phyloP scores from a whole-genome alignment of 2,888 invertebrate genomes.

The Leucophenga montana region DNA sequence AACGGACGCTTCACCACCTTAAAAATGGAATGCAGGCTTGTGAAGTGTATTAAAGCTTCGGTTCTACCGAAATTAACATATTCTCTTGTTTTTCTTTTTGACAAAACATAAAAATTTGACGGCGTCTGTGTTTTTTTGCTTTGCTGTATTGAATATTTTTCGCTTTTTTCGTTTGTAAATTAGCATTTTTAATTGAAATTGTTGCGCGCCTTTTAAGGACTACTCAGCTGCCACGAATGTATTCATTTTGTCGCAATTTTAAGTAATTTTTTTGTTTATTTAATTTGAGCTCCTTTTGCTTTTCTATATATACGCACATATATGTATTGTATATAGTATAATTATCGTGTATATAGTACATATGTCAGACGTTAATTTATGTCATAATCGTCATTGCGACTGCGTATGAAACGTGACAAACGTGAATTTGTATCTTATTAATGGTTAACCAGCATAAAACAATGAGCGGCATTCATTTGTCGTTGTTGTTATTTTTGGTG shows the following conservation, averaged over 20 bases:
- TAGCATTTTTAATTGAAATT: conserved; percentile 55
- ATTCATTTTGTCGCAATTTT: neutral
- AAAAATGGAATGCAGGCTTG: too few species aligned
- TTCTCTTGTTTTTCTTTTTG: neutral
- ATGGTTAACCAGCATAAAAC: conserved; percentile 17
- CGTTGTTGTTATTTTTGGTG: neutral
- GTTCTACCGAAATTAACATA: too few species aligned
- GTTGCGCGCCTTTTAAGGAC: conserved; percentile 11
- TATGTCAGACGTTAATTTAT: neutral
- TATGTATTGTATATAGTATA: too few species aligned
- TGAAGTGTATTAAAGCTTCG: too few species aligned
- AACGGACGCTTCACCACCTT: too few species aligned
- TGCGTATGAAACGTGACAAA: conserved; percentile 52
- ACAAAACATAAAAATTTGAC: conserved; percentile 8
- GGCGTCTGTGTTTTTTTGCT: conserved; percentile 4
- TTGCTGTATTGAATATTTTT: conserved; percentile 29
- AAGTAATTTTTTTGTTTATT: conserved; percentile 20
- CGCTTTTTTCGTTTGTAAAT: conserved; percentile 36
- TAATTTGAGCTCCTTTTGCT: conserved; percentile 24
- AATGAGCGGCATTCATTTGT: conserved; percentile 1
- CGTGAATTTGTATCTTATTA: conserved; percentile 38
- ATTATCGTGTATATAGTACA: conserved; percentile 29
- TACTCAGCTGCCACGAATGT: neutral
- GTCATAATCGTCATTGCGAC: neutral
- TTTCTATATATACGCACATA: too few species aligned